Conservation (phyloP, 2,113 vertebrate genomes). For the Alouatta palliata region DNA sequence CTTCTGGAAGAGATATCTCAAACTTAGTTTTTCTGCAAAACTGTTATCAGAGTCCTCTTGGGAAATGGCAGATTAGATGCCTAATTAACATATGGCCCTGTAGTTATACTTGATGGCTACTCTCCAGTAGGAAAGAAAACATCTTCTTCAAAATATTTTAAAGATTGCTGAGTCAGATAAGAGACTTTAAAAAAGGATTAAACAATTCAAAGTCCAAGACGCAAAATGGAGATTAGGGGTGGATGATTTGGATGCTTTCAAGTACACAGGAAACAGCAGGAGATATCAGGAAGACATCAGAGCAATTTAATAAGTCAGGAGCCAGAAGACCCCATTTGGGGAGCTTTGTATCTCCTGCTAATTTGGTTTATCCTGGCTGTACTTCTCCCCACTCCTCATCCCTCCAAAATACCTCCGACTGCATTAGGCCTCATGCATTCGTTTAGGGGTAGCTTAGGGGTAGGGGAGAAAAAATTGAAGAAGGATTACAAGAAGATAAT, state of each 20-base stretch:
- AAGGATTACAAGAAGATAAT: background rate
- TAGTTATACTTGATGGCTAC: slow-evolving; percentile 55
- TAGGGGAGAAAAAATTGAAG: background rate
- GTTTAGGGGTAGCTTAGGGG: background rate
- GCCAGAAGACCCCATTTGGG: background rate
- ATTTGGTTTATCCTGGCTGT: background rate
- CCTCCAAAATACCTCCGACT: background rate
- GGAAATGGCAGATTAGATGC: slow-evolving; percentile 66
- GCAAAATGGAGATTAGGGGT: slow-evolving; percentile 68
- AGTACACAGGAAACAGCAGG: background rate
- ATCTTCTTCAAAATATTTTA: slow-evolving; percentile 69
- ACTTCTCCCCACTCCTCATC: rapidly evolving
- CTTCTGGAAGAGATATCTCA: slow-evolving; percentile 57
- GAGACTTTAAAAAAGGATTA: slow-evolving; percentile 71
- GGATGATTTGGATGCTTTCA: slow-evolving; percentile 59
- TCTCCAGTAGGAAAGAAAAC: slow-evolving; percentile 71
- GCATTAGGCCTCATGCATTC: background rate
- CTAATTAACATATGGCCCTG: slow-evolving; percentile 65
- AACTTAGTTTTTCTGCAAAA: slow-evolving; percentile 71
- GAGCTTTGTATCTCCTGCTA: background rate
- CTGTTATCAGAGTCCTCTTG: slow-evolving; percentile 47
- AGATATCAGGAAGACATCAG: background rate
- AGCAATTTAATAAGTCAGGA: slow-evolving; percentile 42
- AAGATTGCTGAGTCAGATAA: slow-evolving; percentile 75
- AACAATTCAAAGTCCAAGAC: slow-evolving; percentile 67